A percentile compares a stretch with the other conserved stretches of the same genome.
These are phyloP conservation scores for Gallirallus australis DNA, from an alignment of 2,797 vertebrate genomes.

Conservation along the genomic window DNA sequence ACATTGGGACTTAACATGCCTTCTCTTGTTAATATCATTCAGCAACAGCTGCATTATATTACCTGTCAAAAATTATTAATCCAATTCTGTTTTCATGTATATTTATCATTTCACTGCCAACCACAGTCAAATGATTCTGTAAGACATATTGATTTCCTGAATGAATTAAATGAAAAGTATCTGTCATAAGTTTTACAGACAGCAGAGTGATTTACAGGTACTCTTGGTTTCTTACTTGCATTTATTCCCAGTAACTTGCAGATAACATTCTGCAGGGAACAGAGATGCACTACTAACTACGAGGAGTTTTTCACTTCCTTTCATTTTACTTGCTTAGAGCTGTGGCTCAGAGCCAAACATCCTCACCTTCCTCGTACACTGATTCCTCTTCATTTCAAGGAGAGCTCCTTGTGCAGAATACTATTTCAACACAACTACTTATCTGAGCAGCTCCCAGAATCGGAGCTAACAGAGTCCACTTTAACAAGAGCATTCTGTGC, in stretches of 20 bases:
- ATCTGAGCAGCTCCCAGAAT: neutral
- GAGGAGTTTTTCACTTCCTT: neutral
- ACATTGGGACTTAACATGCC: slow-evolving; percentile 50
- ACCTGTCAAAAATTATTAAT: slow-evolving; percentile 73
- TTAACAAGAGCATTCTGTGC: neutral
- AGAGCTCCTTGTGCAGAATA: neutral
- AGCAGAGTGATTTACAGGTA: slow-evolving; percentile 14
- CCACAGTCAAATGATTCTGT: slow-evolving; percentile 28
- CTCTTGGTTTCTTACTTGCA: neutral
- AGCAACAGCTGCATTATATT: slow-evolving; percentile 59
- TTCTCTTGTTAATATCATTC: slow-evolving; percentile 61
- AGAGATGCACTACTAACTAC: neutral
- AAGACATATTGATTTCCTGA: slow-evolving; percentile 61
- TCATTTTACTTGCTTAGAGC: neutral
- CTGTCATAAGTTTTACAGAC: slow-evolving; percentile 46
- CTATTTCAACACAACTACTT: neutral
- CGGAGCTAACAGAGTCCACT: neutral
- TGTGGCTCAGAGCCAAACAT: neutral
- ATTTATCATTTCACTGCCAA: slow-evolving; percentile 68
- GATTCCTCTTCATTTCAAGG: neutral
- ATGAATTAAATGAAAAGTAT: slow-evolving; percentile 63
- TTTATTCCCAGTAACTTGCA: neutral
- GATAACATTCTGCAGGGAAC: neutral
- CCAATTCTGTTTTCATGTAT: slow-evolving; percentile 71
- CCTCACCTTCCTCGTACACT: neutral